Evolutionary conservation across 2,797 vertebrate species (phyloP).

Genomic region (Sebastes cheni): DNA sequence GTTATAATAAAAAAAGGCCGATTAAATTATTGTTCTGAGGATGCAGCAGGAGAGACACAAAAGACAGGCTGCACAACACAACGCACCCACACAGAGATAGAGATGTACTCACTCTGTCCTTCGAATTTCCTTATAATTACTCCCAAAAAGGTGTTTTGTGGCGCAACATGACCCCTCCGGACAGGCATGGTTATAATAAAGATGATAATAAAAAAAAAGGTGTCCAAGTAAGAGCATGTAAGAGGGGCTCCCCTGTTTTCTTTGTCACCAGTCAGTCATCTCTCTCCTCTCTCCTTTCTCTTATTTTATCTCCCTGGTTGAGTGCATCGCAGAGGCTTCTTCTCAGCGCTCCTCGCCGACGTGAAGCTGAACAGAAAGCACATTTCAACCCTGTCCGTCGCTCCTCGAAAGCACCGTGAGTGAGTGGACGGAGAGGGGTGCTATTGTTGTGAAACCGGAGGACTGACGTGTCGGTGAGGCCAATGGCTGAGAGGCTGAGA

Average conservation of each 20-base stretch:
- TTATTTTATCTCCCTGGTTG: constrained; percentile 69
- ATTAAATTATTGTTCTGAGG: constrained; percentile 1
- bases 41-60: constrained; percentile 53
- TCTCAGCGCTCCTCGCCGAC: constrained; percentile 55
- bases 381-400: constrained; percentile 13
- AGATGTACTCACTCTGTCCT: constrained; percentile 92
- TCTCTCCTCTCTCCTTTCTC: constrained; percentile 12
- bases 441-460: constrained; percentile 72
- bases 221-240: constrained; percentile 73
- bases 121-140: constrained; percentile 97
- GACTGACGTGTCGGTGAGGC: constrained; percentile 72
- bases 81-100: constrained; percentile 11
- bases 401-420: constrained; percentile 58
- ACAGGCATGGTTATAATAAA: constrained; percentile 88
- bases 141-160: constrained; percentile 94
- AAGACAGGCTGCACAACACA: constrained; percentile 24
- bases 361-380: constrained; percentile 40
- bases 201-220: constrained; percentile 35
- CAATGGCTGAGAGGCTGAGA: constrained; percentile 62
- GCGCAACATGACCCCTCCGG: constrained; percentile 94
- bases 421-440: constrained; percentile 18
- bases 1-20: background rate
- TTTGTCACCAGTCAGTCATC: constrained; percentile 87
- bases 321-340: constrained; percentile 59
- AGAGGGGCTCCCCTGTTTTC: constrained; percentile 78